Evolutionary conservation across 2,797 vertebrate genomes (phyloP).

Genomic region (Pseudopleuronectes americanus): DNA sequence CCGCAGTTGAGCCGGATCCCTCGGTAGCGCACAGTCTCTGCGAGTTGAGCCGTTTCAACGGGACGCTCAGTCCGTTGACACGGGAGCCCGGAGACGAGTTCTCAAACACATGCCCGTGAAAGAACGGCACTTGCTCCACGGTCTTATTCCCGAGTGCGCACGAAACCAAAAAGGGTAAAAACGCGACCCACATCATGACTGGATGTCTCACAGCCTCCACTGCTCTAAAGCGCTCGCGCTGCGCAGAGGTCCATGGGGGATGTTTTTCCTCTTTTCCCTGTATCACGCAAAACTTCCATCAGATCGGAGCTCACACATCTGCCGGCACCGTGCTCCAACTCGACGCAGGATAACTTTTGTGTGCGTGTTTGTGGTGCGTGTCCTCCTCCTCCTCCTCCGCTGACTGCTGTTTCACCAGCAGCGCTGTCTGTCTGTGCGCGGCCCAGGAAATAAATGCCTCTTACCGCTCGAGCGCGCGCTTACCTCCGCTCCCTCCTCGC

Average conservation of each 20-base stretch:
- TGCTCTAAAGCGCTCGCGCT: conserved; percentile 52
- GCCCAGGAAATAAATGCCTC: conserved; percentile 52
- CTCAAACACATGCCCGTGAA: conserved; percentile 88
- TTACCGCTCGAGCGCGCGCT: conserved; percentile 74
- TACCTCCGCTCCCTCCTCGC: conserved; percentile 53
- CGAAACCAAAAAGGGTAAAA: conserved; percentile 72
- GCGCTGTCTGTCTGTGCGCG: conserved; percentile 68
- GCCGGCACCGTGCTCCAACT: conserved; percentile 36
- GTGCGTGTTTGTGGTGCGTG: conserved; percentile 33
- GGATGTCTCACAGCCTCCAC: conserved; percentile 47
- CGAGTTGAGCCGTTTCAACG: conserved; percentile 83
- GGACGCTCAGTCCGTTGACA: conserved; percentile 87
- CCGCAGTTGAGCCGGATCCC: conserved; percentile 34
- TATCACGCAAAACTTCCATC: conserved; percentile 48
- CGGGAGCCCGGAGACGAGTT: conserved; percentile 86
- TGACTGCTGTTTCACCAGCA: conserved; percentile 65
- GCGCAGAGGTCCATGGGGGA: conserved; percentile 51
- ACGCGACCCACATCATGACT: conserved; percentile 81
- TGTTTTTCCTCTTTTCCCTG: conserved; percentile 13
- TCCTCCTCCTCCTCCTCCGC: conserved; percentile 58
- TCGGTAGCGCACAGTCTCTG: conserved; percentile 77
- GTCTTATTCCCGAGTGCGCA: conserved; percentile 77
- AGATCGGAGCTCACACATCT: conserved; percentile 20
- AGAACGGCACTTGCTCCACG: conserved; percentile 79
- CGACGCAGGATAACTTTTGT: conserved; percentile 68